Base-by-base conservation (phyloP, 2,797 vertebrate genomes). In the Neosilurus hyrtlii region DNA sequence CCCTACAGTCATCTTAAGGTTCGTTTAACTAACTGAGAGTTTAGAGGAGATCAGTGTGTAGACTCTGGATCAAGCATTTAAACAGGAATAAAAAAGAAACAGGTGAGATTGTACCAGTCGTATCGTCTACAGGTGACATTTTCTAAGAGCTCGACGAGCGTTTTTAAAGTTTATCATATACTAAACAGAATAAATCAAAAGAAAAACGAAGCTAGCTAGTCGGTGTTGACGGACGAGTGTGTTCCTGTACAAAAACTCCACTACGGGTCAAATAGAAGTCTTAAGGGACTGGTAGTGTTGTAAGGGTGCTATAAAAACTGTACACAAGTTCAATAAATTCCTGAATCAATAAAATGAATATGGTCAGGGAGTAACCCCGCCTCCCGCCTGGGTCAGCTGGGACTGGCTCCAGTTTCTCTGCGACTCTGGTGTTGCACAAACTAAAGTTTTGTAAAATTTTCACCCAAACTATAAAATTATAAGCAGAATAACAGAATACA, bases 21-120 rank as follows among this genome's bases (percentile, higher is more conserved):
- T 26, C 14, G 49, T 56, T 67, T 22, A n/a, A 35, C 56, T 79
- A 67, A 56, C 51, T 78, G 11, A 15, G 4, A 18, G 20, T 56
- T 79, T 1, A 66, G 16, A 30, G 16, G 59, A 79, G 61, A 79
- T 79, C 77, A 35, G 7, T 52, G 49, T 52, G 49, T 30, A 79
- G 63, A 67, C 26, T 30, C 51, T 35, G 49, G 24, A 54, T 54
- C 2, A 56, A 24, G 54, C 15, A 12, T 30, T 54, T 18, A 54
- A 73, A 75, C 18, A 9, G 6, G 10, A 20, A 20, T 7, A 14
- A n/a, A n/a, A 70, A 65, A 24, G 11, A 63, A n/a, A 62, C 9
- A 63, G 10, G n/a, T 26, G 24, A 26, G 26, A 65, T 7, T 30
- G 12, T 15, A 30, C 49, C 67, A 70, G 37, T 70, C n/a, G 22